Percentiles rank a stretch among this genome's conserved stretches.
These are phyloP conservation scores for Saimiri boliviensis DNA, from an alignment of 2,113 vertebrate genomes.

Conservation along the genomic window DNA sequence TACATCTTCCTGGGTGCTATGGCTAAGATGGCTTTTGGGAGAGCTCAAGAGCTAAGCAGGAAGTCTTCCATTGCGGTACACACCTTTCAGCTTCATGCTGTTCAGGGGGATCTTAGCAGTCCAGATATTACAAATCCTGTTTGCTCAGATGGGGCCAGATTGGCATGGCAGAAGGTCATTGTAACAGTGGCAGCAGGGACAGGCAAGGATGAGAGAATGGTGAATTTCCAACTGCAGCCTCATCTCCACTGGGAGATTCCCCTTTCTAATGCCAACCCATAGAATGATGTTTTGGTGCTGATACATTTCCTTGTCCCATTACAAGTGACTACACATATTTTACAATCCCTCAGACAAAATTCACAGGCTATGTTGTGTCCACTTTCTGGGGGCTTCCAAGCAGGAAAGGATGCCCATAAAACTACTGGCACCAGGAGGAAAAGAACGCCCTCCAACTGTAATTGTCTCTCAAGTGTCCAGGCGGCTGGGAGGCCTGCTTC, in stretches of 20 bases:
- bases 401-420: constrained; percentile 34
- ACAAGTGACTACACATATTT: background rate
- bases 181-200: background rate
- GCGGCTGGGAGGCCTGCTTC: background rate
- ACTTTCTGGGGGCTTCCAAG: background rate
- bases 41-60: background rate
- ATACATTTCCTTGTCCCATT: background rate
- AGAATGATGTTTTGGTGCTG: background rate
- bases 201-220: background rate
- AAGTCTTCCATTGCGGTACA: background rate
- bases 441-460: background rate
- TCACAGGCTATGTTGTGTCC: background rate
- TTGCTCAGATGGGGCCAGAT: background rate
- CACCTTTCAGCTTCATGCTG: background rate
- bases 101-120: background rate
- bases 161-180: background rate
- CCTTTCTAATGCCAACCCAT: background rate
- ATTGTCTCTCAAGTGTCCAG: background rate
- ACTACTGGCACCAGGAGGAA: background rate
- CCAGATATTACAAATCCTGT: background rate
- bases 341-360: background rate
- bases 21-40: background rate
- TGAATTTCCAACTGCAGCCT: background rate
- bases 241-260: background rate
- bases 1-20: background rate